Conservation (phyloP, 2,888 invertebrate genomes). For the Zelleria hepariella region DNA sequence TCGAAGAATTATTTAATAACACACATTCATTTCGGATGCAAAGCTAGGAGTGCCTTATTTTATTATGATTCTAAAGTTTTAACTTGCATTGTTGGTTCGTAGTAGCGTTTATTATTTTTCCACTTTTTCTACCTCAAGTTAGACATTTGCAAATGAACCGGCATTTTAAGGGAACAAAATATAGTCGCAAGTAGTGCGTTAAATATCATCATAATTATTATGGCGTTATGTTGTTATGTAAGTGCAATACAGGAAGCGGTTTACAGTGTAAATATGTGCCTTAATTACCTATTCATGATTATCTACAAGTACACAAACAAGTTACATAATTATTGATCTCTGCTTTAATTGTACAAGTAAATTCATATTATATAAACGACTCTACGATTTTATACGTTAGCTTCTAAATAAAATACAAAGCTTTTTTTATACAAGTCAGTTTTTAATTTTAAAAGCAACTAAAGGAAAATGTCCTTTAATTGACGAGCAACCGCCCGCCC, state of each 20-base stretch:
- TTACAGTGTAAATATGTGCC: not conserved
- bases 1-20: no score
- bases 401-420: not conserved
- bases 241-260: no score
- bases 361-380: no score
- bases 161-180: not conserved
- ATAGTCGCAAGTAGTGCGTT: not conserved
- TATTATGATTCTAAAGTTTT: not conserved
- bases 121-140: not conserved
- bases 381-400: not conserved
- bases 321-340: not conserved
- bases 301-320: not conserved
- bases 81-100: not conserved
- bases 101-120: not conserved
- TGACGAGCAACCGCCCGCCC: slow-evolving; percentile 9
- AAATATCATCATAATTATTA: not conserved
- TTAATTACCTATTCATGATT: not conserved
- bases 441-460: slow-evolving; percentile 17
- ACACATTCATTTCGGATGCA: no score
- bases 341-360: not conserved
- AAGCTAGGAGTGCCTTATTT: no score
- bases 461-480: slow-evolving; percentile 3
- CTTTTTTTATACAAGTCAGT: slow-evolving; percentile 14
- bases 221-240: not conserved
- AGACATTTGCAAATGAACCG: not conserved